phyloP scores from a whole-genome alignment of 2,797 vertebrate genomes.

The Dendrocincla fuliginosa region DNA sequence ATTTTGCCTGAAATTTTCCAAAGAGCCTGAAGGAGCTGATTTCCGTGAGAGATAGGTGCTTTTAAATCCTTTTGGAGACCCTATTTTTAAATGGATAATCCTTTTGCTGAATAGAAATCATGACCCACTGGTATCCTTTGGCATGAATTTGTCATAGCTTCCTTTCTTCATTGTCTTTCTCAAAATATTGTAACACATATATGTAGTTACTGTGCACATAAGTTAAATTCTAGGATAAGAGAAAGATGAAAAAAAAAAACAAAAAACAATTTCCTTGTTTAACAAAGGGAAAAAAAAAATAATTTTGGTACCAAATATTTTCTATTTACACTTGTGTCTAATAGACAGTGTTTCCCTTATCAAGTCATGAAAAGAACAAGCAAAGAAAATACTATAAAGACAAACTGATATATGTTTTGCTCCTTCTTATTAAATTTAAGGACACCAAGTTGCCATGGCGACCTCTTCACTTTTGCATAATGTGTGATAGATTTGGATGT shows the following conservation, averaged over 20 bases:
- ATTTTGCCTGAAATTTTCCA: neutral
- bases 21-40: neutral
- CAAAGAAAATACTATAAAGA: neutral
- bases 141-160: neutral
- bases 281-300: neutral
- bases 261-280: neutral
- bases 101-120: neutral
- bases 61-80: neutral
- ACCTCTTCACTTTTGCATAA: constrained; percentile 20
- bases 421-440: neutral
- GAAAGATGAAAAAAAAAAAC: neutral
- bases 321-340: neutral
- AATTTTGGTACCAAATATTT: neutral
- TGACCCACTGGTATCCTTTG: neutral
- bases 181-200: neutral
- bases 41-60: neutral
- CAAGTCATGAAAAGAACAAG: neutral
- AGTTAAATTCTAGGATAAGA: neutral
- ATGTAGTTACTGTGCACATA: neutral
- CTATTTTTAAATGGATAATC: neutral
- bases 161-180: neutral
- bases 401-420: neutral
- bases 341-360: neutral
- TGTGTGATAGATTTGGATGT: constrained; percentile 15
- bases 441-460: constrained; percentile 4